Evolutionary conservation across 2,113 vertebrate species (phyloP), one percentile per base, ranked within the genome.

Genomic region (Nothobranchius kuhntae): DNA sequence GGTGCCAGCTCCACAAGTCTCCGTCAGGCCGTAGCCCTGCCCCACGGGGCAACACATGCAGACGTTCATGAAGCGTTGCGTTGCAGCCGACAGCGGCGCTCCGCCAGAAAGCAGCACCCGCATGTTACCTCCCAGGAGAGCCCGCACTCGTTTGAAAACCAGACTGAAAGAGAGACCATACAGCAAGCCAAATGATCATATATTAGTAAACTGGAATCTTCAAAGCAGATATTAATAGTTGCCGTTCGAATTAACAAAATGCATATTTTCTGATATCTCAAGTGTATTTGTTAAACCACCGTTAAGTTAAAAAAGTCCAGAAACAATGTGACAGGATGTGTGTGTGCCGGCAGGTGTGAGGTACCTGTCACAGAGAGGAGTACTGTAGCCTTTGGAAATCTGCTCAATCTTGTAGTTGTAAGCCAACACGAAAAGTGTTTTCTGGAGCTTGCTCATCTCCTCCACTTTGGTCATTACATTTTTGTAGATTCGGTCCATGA

Each of bases 361-460:
- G 51, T 13, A 97, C 98, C 95, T 94, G 80, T 99, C 96, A 9
- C 96, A 99, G 10, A 99, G 87, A 0, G 98, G 96, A 0, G 98
- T 98, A 74, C 84, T 92, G 75, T 92, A 94, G 52, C 98, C 98
- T 83, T 94, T 96, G 35, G 95, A 94, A 84, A 99, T 95, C 89
- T 99, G 97, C 60, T 99, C 96, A 95, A 99, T 97, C 89, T 99
- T 99, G 84, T 99, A 99, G 91, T 99, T 99, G 90, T 99, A 99
- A 6, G 97, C 98, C 81, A 99, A 75, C 74, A 95, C 94, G 87
- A 99, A 99, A 0, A 99, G 91, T 13, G 95, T 95, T 62, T 91
- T 90, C 83, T 99, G 96, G 53, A 98, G 91, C 84, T 89, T 91
- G 67, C 94, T 98, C 98, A 99, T 99, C 86, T 95, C 94, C 70